Conservation (phyloP, 2,113 vertebrate genomes). For the Prietella phreatophila region DNA sequence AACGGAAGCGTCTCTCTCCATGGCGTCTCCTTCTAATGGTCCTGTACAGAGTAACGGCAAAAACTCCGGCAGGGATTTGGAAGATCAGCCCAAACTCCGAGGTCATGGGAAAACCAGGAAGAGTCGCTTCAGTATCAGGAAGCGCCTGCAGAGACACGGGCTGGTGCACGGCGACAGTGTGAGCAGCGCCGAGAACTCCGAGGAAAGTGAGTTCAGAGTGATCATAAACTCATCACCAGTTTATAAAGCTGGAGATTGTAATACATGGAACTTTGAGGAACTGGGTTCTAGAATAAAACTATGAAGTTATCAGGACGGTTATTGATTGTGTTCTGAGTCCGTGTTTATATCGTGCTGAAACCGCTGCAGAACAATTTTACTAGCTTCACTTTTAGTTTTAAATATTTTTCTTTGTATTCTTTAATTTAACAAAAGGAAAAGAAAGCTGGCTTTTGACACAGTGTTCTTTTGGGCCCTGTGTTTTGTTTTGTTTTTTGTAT, state of each 20-base stretch:
- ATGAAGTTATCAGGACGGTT: not conserved
- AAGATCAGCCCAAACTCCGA: constrained; percentile 79
- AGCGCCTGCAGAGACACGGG: constrained; percentile 80
- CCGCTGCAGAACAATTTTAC: not conserved
- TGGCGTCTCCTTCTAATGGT: constrained; percentile 32
- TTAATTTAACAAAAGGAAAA: not conserved
- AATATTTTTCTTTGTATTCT: not conserved
- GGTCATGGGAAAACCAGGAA: constrained; percentile 75
- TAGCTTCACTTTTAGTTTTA: not conserved
- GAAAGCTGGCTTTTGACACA: not conserved
- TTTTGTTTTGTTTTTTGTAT: not conserved
- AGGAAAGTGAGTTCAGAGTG: constrained; percentile 76
- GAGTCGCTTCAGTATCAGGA: constrained; percentile 80
- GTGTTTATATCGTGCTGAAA: not conserved
- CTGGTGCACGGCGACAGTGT: constrained; percentile 77
- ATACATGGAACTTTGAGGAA: not conserved
- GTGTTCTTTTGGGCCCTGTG: not conserved
- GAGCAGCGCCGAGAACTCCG: constrained; percentile 79
- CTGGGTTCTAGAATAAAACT: not conserved
- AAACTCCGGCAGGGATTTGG: constrained; percentile 57
- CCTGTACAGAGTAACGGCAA: constrained; percentile 49
- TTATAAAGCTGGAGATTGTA: not conserved
- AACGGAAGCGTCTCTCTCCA: not conserved
- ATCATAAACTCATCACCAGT: not conserved
- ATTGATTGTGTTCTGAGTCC: not conserved